Base-by-base conservation (phyloP, 2,113 vertebrate species). In the Clarias macrocephalus region DNA sequence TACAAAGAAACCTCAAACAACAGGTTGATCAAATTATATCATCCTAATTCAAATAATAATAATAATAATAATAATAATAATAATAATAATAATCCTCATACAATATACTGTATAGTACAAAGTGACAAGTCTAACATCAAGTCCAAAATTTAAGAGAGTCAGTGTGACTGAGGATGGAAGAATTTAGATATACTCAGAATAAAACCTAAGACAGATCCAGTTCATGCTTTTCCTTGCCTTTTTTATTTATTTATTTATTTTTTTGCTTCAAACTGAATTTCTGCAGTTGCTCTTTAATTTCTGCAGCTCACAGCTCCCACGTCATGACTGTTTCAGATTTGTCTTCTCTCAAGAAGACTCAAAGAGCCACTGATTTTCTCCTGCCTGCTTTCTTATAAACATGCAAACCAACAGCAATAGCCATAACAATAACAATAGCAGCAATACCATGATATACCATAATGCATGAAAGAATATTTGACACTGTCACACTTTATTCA, bases 251-350 rank as follows among this genome's bases (percentile, higher is more conserved):
- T 33, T 33, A 0, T 28, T 11, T 30, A 5, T 1, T 66, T 15
- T 28, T 30, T 18, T 30, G 8, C 23, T 23, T n/a, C 0, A 48
- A 56, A 56, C 25, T 18, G 48, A 54, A 30, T 59, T 16, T 80
- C 1, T 60, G 79, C 56, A 60, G 79, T 80, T 80, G 79, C 79
- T 80, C 79, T 80, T 80, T 80, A 23, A 60, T 60, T 60, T 80
- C 79, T 18, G 56, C 56, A 60, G 54, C 56, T 80, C 30, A 1
- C 77, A 12, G 56, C 54, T 80, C 79, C 54, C 56, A 60, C 79
- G 57, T 80, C 79, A 80, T 80, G 30, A 60, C 56, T 37, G 79
- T 12, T 80, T 60, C 79, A 13, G 56, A 60, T 80, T 60, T 80
- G 56, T 60, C 79, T 60, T 37, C 3, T 56, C 75, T 16, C 48